These are phyloP conservation scores for Darwinula stevensoni DNA, from an alignment of 2,888 invertebrate genomes.

Conservation along the genomic window DNA sequence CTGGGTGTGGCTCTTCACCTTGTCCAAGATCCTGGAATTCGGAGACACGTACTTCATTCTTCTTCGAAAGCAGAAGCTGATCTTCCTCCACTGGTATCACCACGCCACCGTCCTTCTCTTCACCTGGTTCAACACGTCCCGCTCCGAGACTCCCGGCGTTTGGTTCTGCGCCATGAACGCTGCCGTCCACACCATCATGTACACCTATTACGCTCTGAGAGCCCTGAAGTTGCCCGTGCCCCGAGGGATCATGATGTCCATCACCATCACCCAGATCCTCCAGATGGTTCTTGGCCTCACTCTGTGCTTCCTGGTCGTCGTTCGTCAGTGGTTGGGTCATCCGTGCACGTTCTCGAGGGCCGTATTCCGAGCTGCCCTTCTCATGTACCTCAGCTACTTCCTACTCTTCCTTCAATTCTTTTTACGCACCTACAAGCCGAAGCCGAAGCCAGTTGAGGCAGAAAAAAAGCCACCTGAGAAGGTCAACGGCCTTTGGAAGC, in stretches of 20 bases:
- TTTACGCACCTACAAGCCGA: no score
- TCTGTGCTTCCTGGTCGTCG: conserved; percentile 7
- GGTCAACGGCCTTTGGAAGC: no score
- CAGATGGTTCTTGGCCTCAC: conserved; percentile 17
- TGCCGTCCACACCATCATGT: conserved; percentile 12
- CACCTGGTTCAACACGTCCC: conserved; percentile 12
- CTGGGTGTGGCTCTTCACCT: no score
- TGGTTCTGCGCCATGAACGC: conserved; percentile 11
- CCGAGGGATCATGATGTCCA: conserved; percentile 14
- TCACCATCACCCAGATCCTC: conserved; percentile 16
- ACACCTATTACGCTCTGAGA: conserved; percentile 10
- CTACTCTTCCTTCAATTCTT: conserved; percentile 15
- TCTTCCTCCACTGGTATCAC: conserved; percentile 14
- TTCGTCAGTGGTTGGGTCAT: conserved; percentile 3
- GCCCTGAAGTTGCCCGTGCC: no score
- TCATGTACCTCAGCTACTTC: conserved; percentile 14
- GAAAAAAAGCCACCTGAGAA: no score
- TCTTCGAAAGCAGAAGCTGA: conserved; percentile 12
- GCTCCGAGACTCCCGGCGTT: conserved; percentile 10
- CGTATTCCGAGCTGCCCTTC: no score
- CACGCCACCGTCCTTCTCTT: conserved; percentile 15
- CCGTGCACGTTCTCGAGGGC: conserved; percentile 7
- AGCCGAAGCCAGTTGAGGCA: no score
- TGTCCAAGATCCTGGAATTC: conserved; percentile 13
- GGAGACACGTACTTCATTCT: no score